Conservation (phyloP, 23 tunicate genomes). For the Corella eumyota region DNA sequence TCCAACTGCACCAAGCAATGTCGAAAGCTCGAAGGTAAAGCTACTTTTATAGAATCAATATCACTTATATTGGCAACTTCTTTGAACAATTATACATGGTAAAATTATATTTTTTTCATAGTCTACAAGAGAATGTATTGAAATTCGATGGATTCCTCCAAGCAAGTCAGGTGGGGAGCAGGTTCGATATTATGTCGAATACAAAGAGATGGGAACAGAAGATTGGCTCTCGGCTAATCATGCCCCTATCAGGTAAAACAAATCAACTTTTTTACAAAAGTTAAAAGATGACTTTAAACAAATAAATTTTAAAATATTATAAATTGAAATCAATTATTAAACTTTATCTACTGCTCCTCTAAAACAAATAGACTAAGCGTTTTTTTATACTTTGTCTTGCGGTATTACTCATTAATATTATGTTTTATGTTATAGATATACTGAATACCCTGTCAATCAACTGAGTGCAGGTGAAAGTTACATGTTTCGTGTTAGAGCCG, state of each 20-base stretch:
- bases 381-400: no score
- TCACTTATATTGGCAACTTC: background rate
- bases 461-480: slow-evolving; percentile 55
- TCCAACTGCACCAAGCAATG: slow-evolving; percentile 58
- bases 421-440: slow-evolving; percentile 19
- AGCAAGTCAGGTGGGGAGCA: slow-evolving; percentile 59
- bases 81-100: background rate
- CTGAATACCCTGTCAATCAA: slow-evolving; percentile 58
- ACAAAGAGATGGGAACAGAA: slow-evolving; percentile 35
- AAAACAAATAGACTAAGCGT: no score
- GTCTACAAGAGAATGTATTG: slow-evolving; percentile 86
- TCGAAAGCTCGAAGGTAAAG: slow-evolving; percentile 32
- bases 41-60: background rate
- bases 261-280: no score
- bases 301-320: no score
- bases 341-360: no score
- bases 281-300: no score
- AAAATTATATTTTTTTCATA: slow-evolving; percentile 1
- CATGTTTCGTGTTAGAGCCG: slow-evolving; percentile 89
- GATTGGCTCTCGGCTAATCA: slow-evolving; percentile 57
- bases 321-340: no score
- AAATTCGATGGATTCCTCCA: slow-evolving; percentile 92
- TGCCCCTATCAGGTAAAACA: slow-evolving; percentile 52
- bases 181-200: slow-evolving; percentile 52
- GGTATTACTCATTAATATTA: no score